Base-by-base conservation (phyloP, 2,888 invertebrate genomes). In the Oscheius sp. region DNA sequence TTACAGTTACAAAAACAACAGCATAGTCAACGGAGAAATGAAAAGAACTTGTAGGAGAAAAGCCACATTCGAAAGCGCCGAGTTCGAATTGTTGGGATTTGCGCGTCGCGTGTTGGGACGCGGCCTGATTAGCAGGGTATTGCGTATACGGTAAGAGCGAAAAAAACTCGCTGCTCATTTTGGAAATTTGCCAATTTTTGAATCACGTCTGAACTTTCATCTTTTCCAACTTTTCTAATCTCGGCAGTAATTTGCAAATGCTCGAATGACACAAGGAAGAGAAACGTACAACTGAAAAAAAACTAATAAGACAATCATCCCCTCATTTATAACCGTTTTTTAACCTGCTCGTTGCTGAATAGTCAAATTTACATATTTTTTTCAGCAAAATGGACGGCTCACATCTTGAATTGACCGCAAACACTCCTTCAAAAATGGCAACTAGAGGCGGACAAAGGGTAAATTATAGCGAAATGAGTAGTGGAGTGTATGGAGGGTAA, bases 401-500 rank as follows among this genome's bases (percentile, higher is more conserved):
- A 13, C 35, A 35, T 9, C 5, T 35, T 35, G 35, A 35, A 35
- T 9, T 35, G 35, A 6, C 35, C 35, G 12, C 53, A n/a, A 12
- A 5, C 2, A 59, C 80, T n/a, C 80, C 80, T 0, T 55, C 61
- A 21, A 75, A 81, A 35, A 78, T 78, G 78, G 74, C 83, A 3
- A 83, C 77, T 5, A 69, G 83, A 59, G 73, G 73, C 29, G 78
- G 70, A 29, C 75, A 66, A 1, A 69, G 79, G 12, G 72, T 83
- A 1, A 81, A 83, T 46, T 83, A 83, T 43, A 75, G 66, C 1
- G 83, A 83, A 23, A 46, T 80, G 53, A 73, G 69, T 55, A 25
- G 49, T 27, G 45, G 64, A 9, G 45, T 18, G 58, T 16, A 43
- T 23, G 43, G 66, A 64, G 18, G 41, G 55, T 69, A 13, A 13